Evolutionary conservation across 1,140 invertebrate species (phyloP), one percentile per base, ranked within the genome.

Genomic region (Sitobion miscanthi): DNA sequence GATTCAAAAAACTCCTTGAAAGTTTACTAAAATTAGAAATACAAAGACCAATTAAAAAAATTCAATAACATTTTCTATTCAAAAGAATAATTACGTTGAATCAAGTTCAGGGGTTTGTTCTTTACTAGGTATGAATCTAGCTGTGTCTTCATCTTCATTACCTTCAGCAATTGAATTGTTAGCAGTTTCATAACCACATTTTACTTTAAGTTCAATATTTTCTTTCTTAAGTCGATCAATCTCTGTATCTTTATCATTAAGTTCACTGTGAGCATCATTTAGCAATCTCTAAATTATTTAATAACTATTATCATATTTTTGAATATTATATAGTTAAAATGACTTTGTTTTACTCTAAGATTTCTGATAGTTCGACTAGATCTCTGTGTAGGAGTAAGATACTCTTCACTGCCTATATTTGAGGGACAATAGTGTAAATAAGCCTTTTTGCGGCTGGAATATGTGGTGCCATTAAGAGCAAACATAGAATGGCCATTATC

Each of bases 371-470:
- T 97, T 94, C 96, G 96, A 94, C 97, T 97, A 17, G 97, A 97
- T 94, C 98, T 95, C 95, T 98, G 98, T 2, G 98, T 98, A 7
- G 98, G 98, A 77, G 98, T 98, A 47, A 98, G 95, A 95, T 98
- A 98, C 94, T 98, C 97, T 88, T 97, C 97, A 21, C 96, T 96
- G 0, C 96, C 96, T n/a, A 96, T 96, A 95, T 97, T 96, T 94
- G 97, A 96, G 25, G 97, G 97, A 95, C 97, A 98, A 95, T 98
- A 97, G 49, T 98, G 96, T 52, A 98, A 97, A 95, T 98, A 98
- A 94, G 97, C 97, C 95, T 96, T 97, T 90, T 96, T 96, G 69
- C 96, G 95, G 23, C 96, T 96, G 6, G 96, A 96, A 95, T 97
- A 98, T 38, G 97, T 98, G 21, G 97, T 98, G 17, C 97, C 97